Evolutionary conservation across 2,888 invertebrate genomes (phyloP), one percentile per base, ranked within the genome.

Genomic region (Hydropsyche betteni): DNA sequence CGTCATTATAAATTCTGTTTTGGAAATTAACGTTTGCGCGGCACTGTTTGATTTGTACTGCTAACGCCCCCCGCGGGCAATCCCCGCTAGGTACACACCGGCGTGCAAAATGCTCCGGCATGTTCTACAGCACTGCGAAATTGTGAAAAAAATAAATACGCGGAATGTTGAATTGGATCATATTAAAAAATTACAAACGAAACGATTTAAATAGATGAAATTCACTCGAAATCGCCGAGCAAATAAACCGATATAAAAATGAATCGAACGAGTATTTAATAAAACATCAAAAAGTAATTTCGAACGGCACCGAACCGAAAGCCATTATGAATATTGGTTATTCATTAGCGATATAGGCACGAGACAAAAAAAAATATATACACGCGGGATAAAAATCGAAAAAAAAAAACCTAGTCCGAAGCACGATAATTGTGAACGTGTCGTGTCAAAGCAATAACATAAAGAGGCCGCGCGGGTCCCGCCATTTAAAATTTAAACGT

Each of bases 1-100:
- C 71, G 34, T 24, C 74, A 69, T 72, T 52, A 69, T 61, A 55
- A 75, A 77, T 77, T 77, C 77, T 74, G 74, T 77, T 75, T 77
- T 68, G 55, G 58, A 70, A 72, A 69, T 75, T 75, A 69, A 51
- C 75, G 69, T 69, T 69, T 69, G 69, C 69, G 69, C 69, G 68
- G 68, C 38, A 50, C 16, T 53, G 70, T 70, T 70, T 70, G 70
- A 70, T 70, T 70, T 70, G 70, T 52, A 64, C 64, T 36, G 69
- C 69, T 69, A 69, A 69, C 51, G 69, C 69, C 69, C 61, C 51
- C 38, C 16, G 36, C n/a, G 16, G 69, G 36, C 36, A 64, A 64
- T 64, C 34, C 34, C 64, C 64, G 36, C 34, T 36, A 44, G 24
- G 24, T 24, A 24, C 24, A 24, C 24, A 24, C 24, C 24, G 24